A percentile compares a stretch with the other conserved stretches of the same genome.
These are phyloP conservation scores for Acanthopleura granulata DNA, from an alignment of 2,888 invertebrate genomes.

Conservation along the genomic window DNA sequence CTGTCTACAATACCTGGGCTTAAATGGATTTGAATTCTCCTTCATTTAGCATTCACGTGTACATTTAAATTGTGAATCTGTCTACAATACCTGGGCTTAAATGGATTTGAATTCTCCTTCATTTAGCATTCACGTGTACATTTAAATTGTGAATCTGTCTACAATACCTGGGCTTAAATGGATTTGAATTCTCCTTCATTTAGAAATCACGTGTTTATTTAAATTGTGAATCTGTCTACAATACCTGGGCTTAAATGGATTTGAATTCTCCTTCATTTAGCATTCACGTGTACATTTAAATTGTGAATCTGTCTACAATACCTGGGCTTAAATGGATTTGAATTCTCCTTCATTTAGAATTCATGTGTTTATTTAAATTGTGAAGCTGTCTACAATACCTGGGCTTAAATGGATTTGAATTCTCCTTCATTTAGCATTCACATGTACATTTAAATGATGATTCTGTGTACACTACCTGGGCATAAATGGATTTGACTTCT, in stretches of 20 bases:
- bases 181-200: slow-evolving; percentile 33
- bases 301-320: background rate
- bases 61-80: background rate
- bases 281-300: background rate
- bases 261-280: slow-evolving; percentile 35
- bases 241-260: background rate
- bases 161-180: background rate
- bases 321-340: background rate
- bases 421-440: too few relatives aligned
- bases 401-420: background rate
- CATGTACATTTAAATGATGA: background rate
- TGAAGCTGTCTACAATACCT: background rate
- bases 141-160: background rate
- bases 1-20: background rate
- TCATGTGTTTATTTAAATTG: background rate
- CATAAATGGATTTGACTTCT: slow-evolving; percentile 13
- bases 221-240: background rate
- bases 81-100: background rate
- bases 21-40: slow-evolving; percentile 26
- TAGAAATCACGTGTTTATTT: too few relatives aligned
- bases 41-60: too few relatives aligned
- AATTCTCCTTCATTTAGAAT: slow-evolving; percentile 38
- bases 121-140: too few relatives aligned
- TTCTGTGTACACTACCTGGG: background rate
- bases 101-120: slow-evolving; percentile 32